Base-by-base conservation (phyloP, 2,888 invertebrate species). In the Holacanthella duospinosa region DNA sequence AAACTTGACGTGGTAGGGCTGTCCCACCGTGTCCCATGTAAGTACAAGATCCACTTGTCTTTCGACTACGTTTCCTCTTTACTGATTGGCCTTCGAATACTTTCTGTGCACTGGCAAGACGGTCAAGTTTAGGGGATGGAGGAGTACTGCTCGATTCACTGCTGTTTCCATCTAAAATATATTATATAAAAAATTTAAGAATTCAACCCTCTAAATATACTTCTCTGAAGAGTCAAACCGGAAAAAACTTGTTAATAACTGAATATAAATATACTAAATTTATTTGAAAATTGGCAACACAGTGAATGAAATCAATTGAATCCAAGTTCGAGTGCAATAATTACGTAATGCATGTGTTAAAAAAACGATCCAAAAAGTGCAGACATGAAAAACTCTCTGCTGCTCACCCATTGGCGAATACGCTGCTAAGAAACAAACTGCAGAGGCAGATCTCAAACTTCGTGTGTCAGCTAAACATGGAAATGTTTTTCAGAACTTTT, bases 1-100 rank as follows among this genome's bases (percentile, higher is more conserved):
- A 74, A 53, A 82, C 77, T 65, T 82, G 80, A 71, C 82, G 81
- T 19, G 82, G 79, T 55, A 81, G 74, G 63, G 82, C 80, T n/a
- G 71, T 74, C 12, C 82, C 82, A 54, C 80, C 81, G 2, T 80
- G 79, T 27, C 80, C 81, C 64, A 74, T 75, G 64, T 74, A 74
- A 55, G 72, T 63, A 1, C 63, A 68, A 29, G 71, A 69, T 3
- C 62, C 36, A 27, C 72, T 73, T 21, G 58, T 63, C 56, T 70
- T 72, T 4, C 74, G 63, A 12, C 63, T 62, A 26, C 64, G 60
- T 57, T 70, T 71, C 59, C 73, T 73, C 64, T 71, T 70, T 55
- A 29, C 36, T 4, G 43, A 4, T 9, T n/a, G 12, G 6, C 21
- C 19, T n/a, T 48, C 21, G 48, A 48, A 4, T 6, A 36, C 16